phyloP scores from a whole-genome alignment of 2,113 vertebrate species.

The Phrynosoma platyrhinos region DNA sequence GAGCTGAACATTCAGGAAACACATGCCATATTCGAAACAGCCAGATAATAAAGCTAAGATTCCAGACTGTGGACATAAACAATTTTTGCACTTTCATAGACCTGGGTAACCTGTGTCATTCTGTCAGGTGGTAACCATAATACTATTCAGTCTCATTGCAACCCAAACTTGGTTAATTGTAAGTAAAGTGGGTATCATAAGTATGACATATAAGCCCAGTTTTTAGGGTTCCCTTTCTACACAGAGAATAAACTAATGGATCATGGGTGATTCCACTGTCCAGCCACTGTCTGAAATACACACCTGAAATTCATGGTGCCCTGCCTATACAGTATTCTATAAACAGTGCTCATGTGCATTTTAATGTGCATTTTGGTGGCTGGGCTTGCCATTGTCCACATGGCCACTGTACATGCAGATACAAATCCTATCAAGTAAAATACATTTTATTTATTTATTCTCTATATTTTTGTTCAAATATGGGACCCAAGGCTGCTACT shows the following conservation, averaged over 20 bases:
- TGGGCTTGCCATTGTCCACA: not conserved
- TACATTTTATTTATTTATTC: no score
- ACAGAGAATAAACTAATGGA: no score
- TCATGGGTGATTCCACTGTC: no score
- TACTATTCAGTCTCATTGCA: not conserved
- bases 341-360: not conserved
- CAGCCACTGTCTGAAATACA: no score
- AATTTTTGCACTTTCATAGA: not conserved
- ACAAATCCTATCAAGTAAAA: not conserved
- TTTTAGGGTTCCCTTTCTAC: no score
- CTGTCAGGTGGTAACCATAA: not conserved
- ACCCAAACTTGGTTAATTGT: not conserved
- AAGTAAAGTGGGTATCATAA: not conserved
- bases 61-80: not conserved
- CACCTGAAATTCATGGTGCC: no score
- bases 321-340: not conserved
- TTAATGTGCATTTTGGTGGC: not conserved
- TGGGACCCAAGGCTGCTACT: no score
- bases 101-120: not conserved
- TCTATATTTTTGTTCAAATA: no score
- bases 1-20: conserved; percentile 6
- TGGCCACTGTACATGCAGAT: not conserved
- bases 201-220: no score
- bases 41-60: not conserved
- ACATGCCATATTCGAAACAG: not conserved